Evolutionary conservation across 2,888 invertebrate genomes (phyloP), one percentile per base, ranked within the genome.

Genomic region (Aromia moschata): DNA sequence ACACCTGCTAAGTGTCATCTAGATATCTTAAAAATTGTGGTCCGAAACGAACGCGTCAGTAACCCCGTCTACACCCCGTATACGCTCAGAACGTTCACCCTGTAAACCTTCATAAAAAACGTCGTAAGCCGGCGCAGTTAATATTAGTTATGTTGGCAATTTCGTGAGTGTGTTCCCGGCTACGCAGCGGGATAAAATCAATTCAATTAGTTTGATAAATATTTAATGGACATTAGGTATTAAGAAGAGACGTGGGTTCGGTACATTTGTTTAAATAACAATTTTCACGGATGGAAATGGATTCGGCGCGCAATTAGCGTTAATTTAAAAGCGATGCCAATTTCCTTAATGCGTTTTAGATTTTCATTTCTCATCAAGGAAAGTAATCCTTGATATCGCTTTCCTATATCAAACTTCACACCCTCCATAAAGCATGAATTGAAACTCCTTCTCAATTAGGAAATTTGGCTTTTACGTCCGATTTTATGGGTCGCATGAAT

Each of bases 311-410:
- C 77, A 79, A 79, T 79, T 79, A 80, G 77, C 78, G 76, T 78
- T 79, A 79, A 79, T 79, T 77, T 78, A 78, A 79, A 79, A 79
- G 79, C 79, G 73, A 75, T 74, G 78, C 78, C 79, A 79, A 80
- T 80, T 80, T 79, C 78, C 79, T 77, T 80, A 80, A 79, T 79
- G 80, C 77, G 76, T 79, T 80, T 79, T 77, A 76, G 79, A 80
- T 80, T 79, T 79, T 79, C 80, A 77, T 79, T 79, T 79, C 78
- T 80, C 80, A 79, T 80, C 79, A 79, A 74, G 75, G 75, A 79
- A 78, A 80, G 79, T 79, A 79, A 78, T 77, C 76, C 76, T 65
- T 72, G 77, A 78, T 78, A 78, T 78, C 76, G 78, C 76, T 77
- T 77, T 76, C 75, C 77, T 75, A 78, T 76, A 74, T 75, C 77